Evolutionary conservation across 1,140 invertebrate species (phyloP), one percentile per base, ranked within the genome.

Genomic region (Copidosoma floridanum): DNA sequence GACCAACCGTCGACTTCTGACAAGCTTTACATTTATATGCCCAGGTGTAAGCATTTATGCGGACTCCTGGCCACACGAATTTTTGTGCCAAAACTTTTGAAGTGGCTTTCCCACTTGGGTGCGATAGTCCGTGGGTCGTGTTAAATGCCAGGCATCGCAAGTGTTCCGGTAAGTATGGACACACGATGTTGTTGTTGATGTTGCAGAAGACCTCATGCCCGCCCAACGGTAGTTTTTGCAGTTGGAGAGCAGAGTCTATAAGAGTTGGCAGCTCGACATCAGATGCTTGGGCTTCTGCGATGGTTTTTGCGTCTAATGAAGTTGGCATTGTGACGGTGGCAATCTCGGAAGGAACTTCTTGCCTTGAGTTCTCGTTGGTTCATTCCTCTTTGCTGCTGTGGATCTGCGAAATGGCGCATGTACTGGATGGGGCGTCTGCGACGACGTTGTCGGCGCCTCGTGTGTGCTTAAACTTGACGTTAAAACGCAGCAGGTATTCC

Each of bases 171-270:
- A 65, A 26, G 43, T 61, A 57, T 2, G 58, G 63, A 1, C 63
- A 38, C 7, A 52, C 12, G 16, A 24, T 11, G 3, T 37, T 16
- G 14, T 14, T 51, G 18, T 16, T 20, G 16, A 20, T 21, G 29
- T 8, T 32, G 29, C 29, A 32, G 29, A 32, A 32, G 12, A 32
- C 12, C 6, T 12, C 29, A 8, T 32, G 6, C 12, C 12, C 6
- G 6, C 12, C 29, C 12, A 12, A 12, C 12, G 29, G 29, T 8
- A 32, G 6, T 32, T 32, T 32, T 8, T 12, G 21, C 80, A 70
- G 5, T 81, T 58, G 66, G 83, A 78, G 8, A 16, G 20, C 20
- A 7, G n/a, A n/a, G 8, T 57, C 73, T 68, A 1, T 60, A 71
- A 11, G 70, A 67, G 51, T 78, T 75, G 2, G 65, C 46, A 43